phyloP scores from a whole-genome alignment of 2,888 invertebrate genomes.

The Yponomeuta evonymella region DNA sequence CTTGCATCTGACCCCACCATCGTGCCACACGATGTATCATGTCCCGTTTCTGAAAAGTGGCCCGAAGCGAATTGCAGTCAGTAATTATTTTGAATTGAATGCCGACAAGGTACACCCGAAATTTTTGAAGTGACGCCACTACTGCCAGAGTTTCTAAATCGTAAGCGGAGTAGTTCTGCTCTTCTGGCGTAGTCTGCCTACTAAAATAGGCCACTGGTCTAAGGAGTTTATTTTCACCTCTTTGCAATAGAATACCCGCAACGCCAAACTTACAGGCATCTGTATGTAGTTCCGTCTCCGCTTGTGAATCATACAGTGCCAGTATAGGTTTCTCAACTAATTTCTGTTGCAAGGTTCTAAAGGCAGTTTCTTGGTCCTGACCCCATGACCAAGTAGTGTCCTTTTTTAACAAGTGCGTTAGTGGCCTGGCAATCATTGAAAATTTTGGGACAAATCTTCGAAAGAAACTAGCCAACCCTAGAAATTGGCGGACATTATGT shows the following conservation, averaged over 20 bases:
- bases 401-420: no score
- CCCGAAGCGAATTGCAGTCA: constrained; percentile 9
- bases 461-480: no score
- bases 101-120: constrained; percentile 14
- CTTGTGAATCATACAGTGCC: no score
- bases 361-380: no score
- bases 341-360: no score
- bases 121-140: constrained; percentile 11
- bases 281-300: constrained; percentile 5
- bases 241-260: constrained; percentile 11
- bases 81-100: constrained; percentile 6
- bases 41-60: constrained; percentile 12
- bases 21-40: constrained; percentile 9
- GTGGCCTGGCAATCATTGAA: no score
- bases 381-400: no score
- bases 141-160: constrained; percentile 15
- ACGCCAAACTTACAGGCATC: constrained; percentile 14
- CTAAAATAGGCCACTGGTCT: constrained; percentile 15
- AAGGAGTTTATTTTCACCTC: no score
- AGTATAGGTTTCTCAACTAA: no score
- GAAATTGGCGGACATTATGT: no score
- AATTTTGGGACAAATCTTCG: no score
- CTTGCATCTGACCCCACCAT: no score
- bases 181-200: constrained; percentile 12
- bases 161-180: constrained; percentile 3